Percentiles rank a stretch among this genome's conserved stretches.
Evolutionary conservation across 2,888 invertebrate genomes (phyloP).

Genomic region (Sesia apiformis): DNA sequence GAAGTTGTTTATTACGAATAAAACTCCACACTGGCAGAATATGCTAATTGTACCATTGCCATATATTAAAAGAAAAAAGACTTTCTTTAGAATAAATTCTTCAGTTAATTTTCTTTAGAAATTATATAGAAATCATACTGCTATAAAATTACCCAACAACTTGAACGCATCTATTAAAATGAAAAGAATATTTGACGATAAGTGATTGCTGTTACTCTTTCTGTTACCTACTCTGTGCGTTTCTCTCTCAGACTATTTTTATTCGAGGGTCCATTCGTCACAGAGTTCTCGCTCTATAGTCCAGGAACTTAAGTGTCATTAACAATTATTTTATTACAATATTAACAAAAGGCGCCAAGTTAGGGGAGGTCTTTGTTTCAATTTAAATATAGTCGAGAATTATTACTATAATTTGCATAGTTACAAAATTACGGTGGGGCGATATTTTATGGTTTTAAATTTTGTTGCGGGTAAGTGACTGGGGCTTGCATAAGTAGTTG

Average conservation of each 20-base stretch:
- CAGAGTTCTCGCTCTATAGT: constrained; percentile 35
- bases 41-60: too few relatives aligned
- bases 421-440: constrained; percentile 21
- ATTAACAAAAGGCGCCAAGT: constrained; percentile 57
- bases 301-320: constrained; percentile 49
- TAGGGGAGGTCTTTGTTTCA: constrained; percentile 63
- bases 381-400: constrained; percentile 45
- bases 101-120: too few relatives aligned
- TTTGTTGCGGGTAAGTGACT: background rate
- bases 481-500: too few relatives aligned
- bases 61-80: too few relatives aligned
- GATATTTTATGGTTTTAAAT: constrained; percentile 27
- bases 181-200: too few relatives aligned
- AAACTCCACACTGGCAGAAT: too few relatives aligned
- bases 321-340: constrained; percentile 59
- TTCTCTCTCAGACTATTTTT: constrained; percentile 4
- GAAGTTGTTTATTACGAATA: too few relatives aligned
- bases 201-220: too few relatives aligned
- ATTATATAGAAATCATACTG: too few relatives aligned
- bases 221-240: background rate
- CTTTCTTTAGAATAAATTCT: too few relatives aligned
- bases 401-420: constrained; percentile 58
- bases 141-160: too few relatives aligned
- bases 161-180: too few relatives aligned
- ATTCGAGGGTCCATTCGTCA: constrained; percentile 30